Evolutionary conservation across 2,888 invertebrate genomes (phyloP).

Genomic region (Nephrotoma appendiculata): DNA sequence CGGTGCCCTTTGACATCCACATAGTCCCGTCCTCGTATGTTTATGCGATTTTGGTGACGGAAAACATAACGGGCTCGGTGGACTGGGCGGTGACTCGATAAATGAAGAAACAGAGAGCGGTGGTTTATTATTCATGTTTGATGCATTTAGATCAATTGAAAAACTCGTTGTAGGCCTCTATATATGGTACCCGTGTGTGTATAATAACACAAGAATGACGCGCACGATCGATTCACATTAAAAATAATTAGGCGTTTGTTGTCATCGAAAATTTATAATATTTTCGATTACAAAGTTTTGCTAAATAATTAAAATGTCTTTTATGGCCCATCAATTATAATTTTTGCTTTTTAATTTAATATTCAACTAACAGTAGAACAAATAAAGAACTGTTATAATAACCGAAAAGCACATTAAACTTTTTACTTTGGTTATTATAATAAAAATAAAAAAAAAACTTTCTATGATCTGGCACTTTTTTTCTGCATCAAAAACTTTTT

Average conservation of each 20-base stretch:
- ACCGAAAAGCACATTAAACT: background rate
- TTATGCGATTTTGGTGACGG: conserved; percentile 19
- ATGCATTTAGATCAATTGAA: conserved; percentile 4
- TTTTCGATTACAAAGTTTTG: background rate
- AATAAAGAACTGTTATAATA: background rate
- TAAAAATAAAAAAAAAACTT: background rate
- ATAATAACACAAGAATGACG: no score
- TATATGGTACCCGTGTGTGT: no score
- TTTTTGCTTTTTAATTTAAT: background rate
- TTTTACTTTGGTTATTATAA: background rate
- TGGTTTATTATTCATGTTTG: conserved; percentile 28
- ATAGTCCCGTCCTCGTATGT: conserved; percentile 23
- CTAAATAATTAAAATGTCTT: background rate
- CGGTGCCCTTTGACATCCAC: conserved; percentile 31
- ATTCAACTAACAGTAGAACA: background rate
- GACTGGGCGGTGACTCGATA: conserved; percentile 17
- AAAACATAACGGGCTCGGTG: conserved; percentile 20
- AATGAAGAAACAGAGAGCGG: conserved; percentile 27
- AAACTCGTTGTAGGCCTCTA: no score
- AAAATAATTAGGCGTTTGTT: background rate
- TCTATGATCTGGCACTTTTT: background rate
- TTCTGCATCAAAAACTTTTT: background rate
- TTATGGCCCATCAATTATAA: background rate
- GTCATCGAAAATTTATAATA: background rate
- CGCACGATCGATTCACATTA: background rate